Evolutionary conservation across 2,113 vertebrate genomes (phyloP).

Genomic region (Xerus inauris): DNA sequence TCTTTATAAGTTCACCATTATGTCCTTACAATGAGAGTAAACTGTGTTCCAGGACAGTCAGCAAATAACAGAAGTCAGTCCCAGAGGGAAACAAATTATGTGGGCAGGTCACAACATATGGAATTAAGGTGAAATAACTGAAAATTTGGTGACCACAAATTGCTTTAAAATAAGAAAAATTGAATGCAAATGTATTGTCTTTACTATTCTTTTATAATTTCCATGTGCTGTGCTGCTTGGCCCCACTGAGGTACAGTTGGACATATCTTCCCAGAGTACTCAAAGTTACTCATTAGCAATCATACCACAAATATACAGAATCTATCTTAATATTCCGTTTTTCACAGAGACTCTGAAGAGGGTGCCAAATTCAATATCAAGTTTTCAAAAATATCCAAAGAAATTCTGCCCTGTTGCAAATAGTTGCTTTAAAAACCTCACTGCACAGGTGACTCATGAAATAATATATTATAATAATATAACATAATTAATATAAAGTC

Average conservation of each 20-base stretch:
- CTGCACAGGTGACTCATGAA: background rate
- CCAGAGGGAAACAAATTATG: constrained; percentile 19
- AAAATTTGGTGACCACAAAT: constrained; percentile 2
- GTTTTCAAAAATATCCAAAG: constrained; percentile 55
- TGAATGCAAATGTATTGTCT: constrained; percentile 13
- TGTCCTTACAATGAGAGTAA: background rate
- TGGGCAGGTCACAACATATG: background rate
- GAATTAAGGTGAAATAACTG: constrained; percentile 23
- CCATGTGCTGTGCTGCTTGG: background rate
- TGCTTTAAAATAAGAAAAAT: constrained; percentile 39
- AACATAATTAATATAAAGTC: background rate
- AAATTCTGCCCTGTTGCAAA: constrained; percentile 13
- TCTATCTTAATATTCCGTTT: constrained; percentile 28
- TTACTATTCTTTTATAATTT: constrained; percentile 1
- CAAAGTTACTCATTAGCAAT: constrained; percentile 22
- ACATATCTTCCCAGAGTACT: constrained; percentile 4
- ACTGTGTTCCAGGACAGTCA: constrained; percentile 21
- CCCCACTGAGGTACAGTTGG: background rate
- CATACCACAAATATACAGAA: constrained; percentile 1
- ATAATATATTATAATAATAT: too few relatives aligned
- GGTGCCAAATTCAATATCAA: background rate
- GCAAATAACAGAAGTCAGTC: constrained; percentile 40
- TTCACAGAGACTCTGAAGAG: constrained; percentile 22
- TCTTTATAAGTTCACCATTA: constrained; percentile 20
- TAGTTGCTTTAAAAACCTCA: constrained; percentile 19